Evolutionary conservation across 1,140 invertebrate genomes (phyloP), one percentile per base, ranked within the genome.

Genomic region (Drosophila melanica): DNA sequence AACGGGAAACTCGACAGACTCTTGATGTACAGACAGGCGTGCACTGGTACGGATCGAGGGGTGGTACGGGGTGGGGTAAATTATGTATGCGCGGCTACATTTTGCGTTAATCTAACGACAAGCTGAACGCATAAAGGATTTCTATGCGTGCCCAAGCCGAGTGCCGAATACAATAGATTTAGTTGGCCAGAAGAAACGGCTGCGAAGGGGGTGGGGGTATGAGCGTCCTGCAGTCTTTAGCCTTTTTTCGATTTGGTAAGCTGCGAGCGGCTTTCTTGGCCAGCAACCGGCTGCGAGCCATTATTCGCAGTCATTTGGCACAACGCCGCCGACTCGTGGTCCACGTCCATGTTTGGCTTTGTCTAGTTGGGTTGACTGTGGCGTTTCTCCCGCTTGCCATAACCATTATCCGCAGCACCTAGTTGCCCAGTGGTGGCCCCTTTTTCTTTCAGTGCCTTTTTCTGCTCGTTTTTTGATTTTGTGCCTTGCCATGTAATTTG

Each of bases 91-190:
- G 79, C 70, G 77, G 70, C 79, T 79, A 89, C 84, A 87, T 66
- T 89, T 89, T 84, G 77, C 79, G 74, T 89, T 89, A 89, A 89
- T 89, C 79, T 84, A 89, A 89, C 84, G 84, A 89, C 84, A 79
- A 89, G 79, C 77, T 89, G 79, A 89, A 20, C 77, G 73, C 73
- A 77, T 69, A 89, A 89, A 89, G 85, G 84, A 84, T 89, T 87
- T 87, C 79, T 71, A 87, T 87, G 76, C 84, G 81, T 80, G 55
- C 47, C 55, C 55, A n/a, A 37, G 30, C 41, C 37, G 37, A 30
- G 23, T 37, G 35, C 47, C 30, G 35, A 51, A 68, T 62, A 74
- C 71, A 74, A 74, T 74, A 69, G 71, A 63, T 50, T 54, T 41
- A 6, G n/a, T 16, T 45, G 30, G 23, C 47, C 1, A 3, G 23